Percentiles rank a stretch among this genome's conserved stretches.
Conservation (phyloP, 2,113 vertebrate species). For the Daubentonia madagascariensis region DNA sequence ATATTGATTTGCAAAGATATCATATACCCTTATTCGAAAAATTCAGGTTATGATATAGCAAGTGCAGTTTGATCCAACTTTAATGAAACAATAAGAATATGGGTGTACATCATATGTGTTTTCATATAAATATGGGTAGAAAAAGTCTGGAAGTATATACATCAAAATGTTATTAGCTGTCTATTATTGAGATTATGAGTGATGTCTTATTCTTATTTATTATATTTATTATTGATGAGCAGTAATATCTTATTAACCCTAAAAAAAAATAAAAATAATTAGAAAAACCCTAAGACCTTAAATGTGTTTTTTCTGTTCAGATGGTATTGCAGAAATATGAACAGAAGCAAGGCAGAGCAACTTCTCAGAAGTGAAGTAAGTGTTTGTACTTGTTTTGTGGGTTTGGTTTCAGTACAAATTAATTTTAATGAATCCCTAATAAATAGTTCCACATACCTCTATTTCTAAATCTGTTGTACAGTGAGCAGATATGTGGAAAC, state of each 20-base stretch:
- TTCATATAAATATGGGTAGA: not conserved
- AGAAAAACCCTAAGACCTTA: not conserved
- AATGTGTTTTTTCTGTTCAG: slow-evolving; percentile 78
- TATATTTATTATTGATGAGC: not conserved
- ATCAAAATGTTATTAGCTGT: not conserved
- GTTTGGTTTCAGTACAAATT: not conserved
- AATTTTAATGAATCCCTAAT: not conserved
- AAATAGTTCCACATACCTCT: not conserved
- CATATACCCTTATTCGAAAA: not conserved
- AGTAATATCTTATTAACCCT: not conserved
- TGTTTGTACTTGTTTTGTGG: not conserved
- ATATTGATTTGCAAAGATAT: not conserved
- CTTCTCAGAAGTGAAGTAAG: slow-evolving; percentile 92
- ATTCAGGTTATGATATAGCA: not conserved
- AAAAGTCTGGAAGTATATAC: not conserved
- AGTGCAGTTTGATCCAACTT: not conserved
- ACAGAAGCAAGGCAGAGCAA: slow-evolving; percentile 94
- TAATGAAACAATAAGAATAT: not conserved
- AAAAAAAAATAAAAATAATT: not conserved
- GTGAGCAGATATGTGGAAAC: not conserved
- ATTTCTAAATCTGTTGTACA: not conserved
- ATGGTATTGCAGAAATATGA: slow-evolving; percentile 93
- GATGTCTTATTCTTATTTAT: not conserved
- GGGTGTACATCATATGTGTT: not conserved
- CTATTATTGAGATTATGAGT: not conserved